Base-by-base conservation (phyloP, 2,888 invertebrate species). In the Campoplex nolae region DNA sequence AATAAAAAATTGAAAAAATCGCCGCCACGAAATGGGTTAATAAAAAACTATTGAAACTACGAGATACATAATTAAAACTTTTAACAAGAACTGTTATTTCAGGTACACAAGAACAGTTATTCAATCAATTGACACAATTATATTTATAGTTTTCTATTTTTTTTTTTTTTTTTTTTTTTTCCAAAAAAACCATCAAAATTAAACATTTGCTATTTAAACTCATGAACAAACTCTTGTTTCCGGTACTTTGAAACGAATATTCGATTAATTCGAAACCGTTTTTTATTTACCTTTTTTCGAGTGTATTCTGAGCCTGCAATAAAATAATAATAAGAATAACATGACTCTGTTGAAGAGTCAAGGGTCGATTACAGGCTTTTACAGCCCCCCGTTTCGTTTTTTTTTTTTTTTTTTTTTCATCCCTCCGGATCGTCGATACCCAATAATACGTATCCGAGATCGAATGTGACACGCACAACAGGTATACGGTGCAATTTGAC, bases 401-500 rank as follows among this genome's bases (percentile, higher is more conserved):
- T 23, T 23, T 23, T 23, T 23, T 23, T 23, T 23, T 23, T 23
- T 23, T 23, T 23, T 23, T 77, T 77, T 81, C 80, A 76, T 62
- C 56, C 71, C 77, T 84, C 80, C 68, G 91, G 89, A 88, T 91
- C 58, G 67, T 91, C 90, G 89, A 92, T 92, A 90, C 84, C 88
- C 90, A 90, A 92, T 92, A 91, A 89, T 88, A 85, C 85, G 54
- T 65, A 89, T 89, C 88, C 88, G 86, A 88, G 89, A 89, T 88
- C 87, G 88, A 89, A 90, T 89, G 91, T 90, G 90, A 87, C 88
- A 85, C 78, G 73, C 80, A 75, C 91, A 90, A 90, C 92, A 92
- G 92, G 92, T 91, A 90, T 88, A 82, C 28, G 62, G n/a, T 62
- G 58, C 56, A 73, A 80, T 73, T 48, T 76, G 88, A 88, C 91